These are phyloP conservation scores for Halesus radiatus DNA, from an alignment of 1,140 invertebrate genomes.

Conservation along the genomic window DNA sequence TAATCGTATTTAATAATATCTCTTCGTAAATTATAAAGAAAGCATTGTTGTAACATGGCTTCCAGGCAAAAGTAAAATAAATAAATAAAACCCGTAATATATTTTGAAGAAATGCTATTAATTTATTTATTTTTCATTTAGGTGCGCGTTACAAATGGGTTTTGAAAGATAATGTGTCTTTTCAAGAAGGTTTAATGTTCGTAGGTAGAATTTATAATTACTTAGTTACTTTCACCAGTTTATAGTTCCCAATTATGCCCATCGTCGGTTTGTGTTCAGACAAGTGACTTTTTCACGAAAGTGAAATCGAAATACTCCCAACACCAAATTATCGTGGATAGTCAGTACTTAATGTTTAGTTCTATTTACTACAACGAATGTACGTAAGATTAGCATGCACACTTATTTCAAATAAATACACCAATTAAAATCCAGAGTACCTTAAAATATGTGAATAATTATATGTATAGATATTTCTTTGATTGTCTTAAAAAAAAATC, in stretches of 20 bases:
- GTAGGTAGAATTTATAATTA: constrained; percentile 14
- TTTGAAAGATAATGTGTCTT: not conserved
- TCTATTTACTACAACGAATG: constrained; percentile 7
- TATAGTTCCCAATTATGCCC: too few relatives aligned
- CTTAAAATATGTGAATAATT: too few relatives aligned
- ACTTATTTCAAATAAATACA: too few relatives aligned
- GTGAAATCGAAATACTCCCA: too few relatives aligned
- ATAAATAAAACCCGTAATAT: constrained; percentile 17
- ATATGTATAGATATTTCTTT: too few relatives aligned
- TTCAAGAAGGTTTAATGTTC: not conserved
- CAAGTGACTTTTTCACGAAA: too few relatives aligned
- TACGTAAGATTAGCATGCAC: not conserved
- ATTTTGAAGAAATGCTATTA: constrained; percentile 32
- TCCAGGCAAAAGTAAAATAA: not conserved
- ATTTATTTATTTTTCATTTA: not conserved
- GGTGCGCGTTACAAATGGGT: not conserved
- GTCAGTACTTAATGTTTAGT: not conserved
- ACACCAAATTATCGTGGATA: too few relatives aligned
- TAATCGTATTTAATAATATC: constrained; percentile 12
- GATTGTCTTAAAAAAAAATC: too few relatives aligned
- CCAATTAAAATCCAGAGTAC: too few relatives aligned
- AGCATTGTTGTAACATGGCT: constrained; percentile 36
- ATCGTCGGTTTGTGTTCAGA: too few relatives aligned
- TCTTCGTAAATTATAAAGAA: constrained; percentile 29
- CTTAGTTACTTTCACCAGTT: too few relatives aligned